phyloP scores from a whole-genome alignment of 2,888 invertebrate species.

The Scelioninae gen. 1 region DNA sequence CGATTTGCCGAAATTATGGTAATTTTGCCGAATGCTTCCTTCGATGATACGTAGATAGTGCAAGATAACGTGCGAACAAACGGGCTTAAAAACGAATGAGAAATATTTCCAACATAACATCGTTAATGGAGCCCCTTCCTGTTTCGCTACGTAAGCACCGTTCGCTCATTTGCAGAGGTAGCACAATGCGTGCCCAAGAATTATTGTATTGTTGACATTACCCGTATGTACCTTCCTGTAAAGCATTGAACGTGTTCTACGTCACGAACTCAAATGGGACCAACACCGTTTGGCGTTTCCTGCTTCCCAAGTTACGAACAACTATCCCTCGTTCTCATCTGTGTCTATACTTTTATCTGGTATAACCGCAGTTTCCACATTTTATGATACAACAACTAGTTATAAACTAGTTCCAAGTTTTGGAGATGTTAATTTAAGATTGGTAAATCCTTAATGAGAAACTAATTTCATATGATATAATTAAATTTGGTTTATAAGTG shows the following conservation, averaged over 20 bases:
- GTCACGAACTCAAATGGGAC: constrained; percentile 61
- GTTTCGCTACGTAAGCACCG: constrained; percentile 67
- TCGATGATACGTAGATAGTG: constrained; percentile 43
- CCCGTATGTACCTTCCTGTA: constrained; percentile 56
- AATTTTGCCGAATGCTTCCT: constrained; percentile 37
- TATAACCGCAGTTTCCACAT: no score
- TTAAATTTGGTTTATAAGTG: no score
- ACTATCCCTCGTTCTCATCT: no score
- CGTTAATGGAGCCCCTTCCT: constrained; percentile 60
- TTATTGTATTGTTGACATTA: constrained; percentile 68
- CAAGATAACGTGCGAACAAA: constrained; percentile 40
- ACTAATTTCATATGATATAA: no score
- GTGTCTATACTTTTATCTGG: neutral
- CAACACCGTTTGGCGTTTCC: constrained; percentile 44
- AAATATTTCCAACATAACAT: constrained; percentile 59
- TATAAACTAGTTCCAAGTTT: no score
- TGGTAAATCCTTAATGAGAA: no score
- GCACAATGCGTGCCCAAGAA: constrained; percentile 60
- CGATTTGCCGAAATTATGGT: constrained; percentile 59
- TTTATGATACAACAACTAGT: no score
- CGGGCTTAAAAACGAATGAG: constrained; percentile 48
- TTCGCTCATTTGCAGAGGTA: constrained; percentile 59
- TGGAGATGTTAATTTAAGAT: no score
- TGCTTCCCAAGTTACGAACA: constrained; percentile 23
- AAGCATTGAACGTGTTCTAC: constrained; percentile 62